Percentiles rank a stretch among this genome's conserved stretches.
Conservation (phyloP, 2,888 invertebrate genomes). For the Dolichomitus sp. region DNA sequence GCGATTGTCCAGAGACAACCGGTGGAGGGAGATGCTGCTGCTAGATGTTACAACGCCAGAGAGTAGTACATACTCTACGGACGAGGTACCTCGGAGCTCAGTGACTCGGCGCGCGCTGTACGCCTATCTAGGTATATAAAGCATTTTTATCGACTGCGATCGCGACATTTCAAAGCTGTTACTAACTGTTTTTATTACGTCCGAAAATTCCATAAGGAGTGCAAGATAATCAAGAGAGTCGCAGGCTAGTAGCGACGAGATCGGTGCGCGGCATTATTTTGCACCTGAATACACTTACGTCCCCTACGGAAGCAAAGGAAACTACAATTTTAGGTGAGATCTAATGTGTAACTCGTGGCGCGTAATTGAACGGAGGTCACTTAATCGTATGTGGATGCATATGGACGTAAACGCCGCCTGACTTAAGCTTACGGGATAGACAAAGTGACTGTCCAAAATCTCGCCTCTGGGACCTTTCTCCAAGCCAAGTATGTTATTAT, state of each 20-base stretch:
- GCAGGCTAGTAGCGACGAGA: not conserved
- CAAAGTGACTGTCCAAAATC: not conserved
- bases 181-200: not conserved
- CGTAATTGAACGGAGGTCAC: too few species aligned
- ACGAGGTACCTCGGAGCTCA: constrained; percentile 75
- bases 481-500: not conserved
- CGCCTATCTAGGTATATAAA: constrained; percentile 28
- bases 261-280: not conserved
- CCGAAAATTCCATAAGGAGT: not conserved
- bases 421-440: too few species aligned
- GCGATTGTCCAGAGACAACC: constrained; percentile 10
- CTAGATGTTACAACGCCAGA: constrained; percentile 67
- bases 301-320: not conserved
- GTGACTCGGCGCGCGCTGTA: constrained; percentile 75
- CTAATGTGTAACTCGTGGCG: not conserved
- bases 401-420: too few species aligned
- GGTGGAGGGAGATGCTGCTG: constrained; percentile 63
- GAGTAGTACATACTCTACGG: constrained; percentile 59
- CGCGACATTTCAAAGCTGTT: not conserved
- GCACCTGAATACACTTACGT: not conserved
- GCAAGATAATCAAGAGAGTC: not conserved
- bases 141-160: constrained; percentile 18
- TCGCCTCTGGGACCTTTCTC: not conserved
- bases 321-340: constrained; percentile 8
- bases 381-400: not conserved